Base-by-base conservation (phyloP, 2,888 invertebrate genomes). In the Emmelina monodactyla region DNA sequence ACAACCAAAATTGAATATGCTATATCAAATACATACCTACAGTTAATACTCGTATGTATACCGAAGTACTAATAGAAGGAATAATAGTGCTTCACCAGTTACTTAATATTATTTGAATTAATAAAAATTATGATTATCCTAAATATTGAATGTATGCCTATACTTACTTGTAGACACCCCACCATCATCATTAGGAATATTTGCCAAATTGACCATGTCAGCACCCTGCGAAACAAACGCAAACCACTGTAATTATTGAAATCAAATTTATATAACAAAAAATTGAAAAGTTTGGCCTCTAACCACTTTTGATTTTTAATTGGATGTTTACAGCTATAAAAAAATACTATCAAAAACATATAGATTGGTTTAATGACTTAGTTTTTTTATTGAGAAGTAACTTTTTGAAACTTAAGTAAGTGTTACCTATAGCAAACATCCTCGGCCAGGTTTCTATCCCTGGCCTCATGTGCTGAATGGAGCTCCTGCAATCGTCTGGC, bases 401-500 rank as follows among this genome's bases (percentile, higher is more conserved):
- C 28, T 9, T 28, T 28, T 28, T 11, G 28, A 11, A 7, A 11
- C 4, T 4, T 11, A 28, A 28, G 7, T n/a, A 11, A 4, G 28
- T 11, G 28, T 4, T 28, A 66, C 73, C 67, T 60, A 29, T 53
- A 43, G 55, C 86, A 91, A 66, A 91, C 91, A 31, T 87, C 85
- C 58, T 93, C 93, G 1, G 90, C 90, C 2, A 89, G 60, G 57
- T 92, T 91, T 42, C 94, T 81, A 61, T 94, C 94, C 16, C 92
- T 65, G 0, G 92, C 88, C 63, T 94, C 94, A 49, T 70, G 67
- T 0, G 78, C 78, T 0, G 75, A 68, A 16, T 65, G 60, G 31
- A 85, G 51, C 53, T 90, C 89, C 61, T 91, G 90, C 32, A 87
- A 53, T 32, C 87, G 80, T 10, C 86, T 65, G 0, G 87, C 85